phyloP scores from a whole-genome alignment of 2,888 invertebrate genomes.

The Andrena flavipes region DNA sequence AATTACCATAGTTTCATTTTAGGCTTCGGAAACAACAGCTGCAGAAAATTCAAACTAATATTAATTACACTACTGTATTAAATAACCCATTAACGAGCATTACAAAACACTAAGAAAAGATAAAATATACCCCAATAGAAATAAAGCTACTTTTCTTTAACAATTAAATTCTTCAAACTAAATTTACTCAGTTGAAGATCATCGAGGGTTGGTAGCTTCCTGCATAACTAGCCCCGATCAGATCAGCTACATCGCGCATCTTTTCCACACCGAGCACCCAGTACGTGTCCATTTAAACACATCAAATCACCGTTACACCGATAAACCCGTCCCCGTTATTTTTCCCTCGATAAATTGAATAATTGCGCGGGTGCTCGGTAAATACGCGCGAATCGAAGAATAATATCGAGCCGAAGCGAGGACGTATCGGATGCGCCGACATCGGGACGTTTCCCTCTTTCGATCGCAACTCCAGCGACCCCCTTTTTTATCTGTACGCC shows the following conservation, averaged over 20 bases:
- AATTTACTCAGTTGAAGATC: no score
- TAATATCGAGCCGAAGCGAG: not conserved
- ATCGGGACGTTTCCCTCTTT: constrained; percentile 7
- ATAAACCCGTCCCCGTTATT: constrained; percentile 1
- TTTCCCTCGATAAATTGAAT: not conserved
- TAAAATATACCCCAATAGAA: no score
- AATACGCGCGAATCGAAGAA: constrained; percentile 21
- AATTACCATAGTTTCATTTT: no score
- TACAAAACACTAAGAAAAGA: no score
- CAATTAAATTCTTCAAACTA: no score
- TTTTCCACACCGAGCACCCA: not conserved
- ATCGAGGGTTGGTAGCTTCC: no score
- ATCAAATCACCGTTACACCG: constrained; percentile 5
- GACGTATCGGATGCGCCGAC: not conserved
- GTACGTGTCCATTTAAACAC: not conserved
- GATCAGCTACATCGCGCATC: not conserved
- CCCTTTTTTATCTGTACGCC: not conserved
- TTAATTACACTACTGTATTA: no score
- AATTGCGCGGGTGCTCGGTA: not conserved
- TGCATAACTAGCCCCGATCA: no score
- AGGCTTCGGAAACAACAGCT: no score
- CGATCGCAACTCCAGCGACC: not conserved
- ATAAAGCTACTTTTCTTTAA: no score
- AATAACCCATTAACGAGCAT: no score
- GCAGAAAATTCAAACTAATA: no score